These are phyloP conservation scores for Holacanthus passer DNA, from an alignment of 2,113 vertebrate genomes.

Conservation along the genomic window DNA sequence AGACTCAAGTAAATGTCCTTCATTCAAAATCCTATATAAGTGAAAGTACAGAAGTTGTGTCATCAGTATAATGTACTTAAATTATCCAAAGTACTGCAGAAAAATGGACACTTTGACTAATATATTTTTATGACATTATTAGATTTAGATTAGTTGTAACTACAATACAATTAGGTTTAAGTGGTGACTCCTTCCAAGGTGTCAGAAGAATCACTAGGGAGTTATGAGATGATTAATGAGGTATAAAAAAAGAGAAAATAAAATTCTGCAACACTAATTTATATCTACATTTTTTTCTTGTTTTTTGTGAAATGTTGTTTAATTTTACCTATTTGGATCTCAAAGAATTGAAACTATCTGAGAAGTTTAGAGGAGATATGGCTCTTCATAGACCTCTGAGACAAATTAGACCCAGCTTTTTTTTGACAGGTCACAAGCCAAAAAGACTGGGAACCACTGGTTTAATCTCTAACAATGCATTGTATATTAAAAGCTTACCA, in stretches of 20 bases:
- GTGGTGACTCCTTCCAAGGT: no score
- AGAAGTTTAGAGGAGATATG: background rate
- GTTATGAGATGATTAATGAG: background rate
- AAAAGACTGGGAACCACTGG: background rate
- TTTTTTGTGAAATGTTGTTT: background rate
- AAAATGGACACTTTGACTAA: no score
- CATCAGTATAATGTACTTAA: background rate
- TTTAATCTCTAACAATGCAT: no score
- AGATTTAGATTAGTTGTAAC: no score
- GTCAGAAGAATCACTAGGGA: background rate
- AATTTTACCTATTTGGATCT: background rate
- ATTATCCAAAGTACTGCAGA: background rate
- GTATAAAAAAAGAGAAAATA: background rate
- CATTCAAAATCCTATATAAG: background rate
- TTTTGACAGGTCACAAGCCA: background rate
- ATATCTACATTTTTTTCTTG: no score
- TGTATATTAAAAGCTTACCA: background rate
- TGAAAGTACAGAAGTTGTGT: background rate
- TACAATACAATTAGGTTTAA: no score
- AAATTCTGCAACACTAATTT: no score
- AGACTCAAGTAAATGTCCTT: background rate
- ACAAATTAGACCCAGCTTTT: background rate
- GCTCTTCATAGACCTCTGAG: background rate
- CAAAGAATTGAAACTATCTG: background rate
- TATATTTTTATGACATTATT: no score